Base-by-base conservation (phyloP, 2,888 invertebrate species). In the Dolomedes plantarius region DNA sequence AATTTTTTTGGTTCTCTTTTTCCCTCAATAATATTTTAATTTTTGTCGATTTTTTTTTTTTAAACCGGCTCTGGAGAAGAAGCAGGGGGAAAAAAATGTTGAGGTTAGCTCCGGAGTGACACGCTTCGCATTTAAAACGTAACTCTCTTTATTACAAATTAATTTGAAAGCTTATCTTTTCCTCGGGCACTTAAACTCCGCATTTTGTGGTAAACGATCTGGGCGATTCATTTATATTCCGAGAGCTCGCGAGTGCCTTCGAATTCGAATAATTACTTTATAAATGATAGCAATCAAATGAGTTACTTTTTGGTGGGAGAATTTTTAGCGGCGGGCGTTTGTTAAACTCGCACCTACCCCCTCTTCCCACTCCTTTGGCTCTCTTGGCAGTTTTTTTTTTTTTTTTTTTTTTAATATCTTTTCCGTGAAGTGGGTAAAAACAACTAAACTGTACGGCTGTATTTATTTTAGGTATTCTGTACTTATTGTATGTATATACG, bases 71-170 rank as follows among this genome's bases (percentile, higher is more conserved):
- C 9, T 56, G 56, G 19, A 6, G 6, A 56, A 5, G n/a, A n/a
- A n/a, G n/a, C n/a, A n/a, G 23, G 56, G 16, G 16, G 46, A 46
- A 46, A 56, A 23, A 23, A 23, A 56, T 56, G 23, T n/a, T 56
- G 23, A 56, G 56, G 56, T 56, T 56, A 56, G 23, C 56, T 23
- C 11, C 23, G 23, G 23, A 56, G 56, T 23, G 56, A 23, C 23
- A 56, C 56, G 2, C 23, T 23, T 23, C 23, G 23, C 19, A 23
- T 56, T 19, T 23, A 56, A 56, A 56, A 56, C 11, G 13, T 56
- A 56, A 56, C 56, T 31, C 32, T 32, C 32, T 67, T 67, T 67
- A 67, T 67, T 67, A 32, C 65, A 32, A 67, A 67, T 67, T 67
- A 67, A 67, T 67, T 67, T 31, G 31, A 19, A 32, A 32, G 65